Evolutionary conservation across 2,888 invertebrate species (phyloP), one percentile per base, ranked within the genome.

Genomic region (Andrena chrysosceles): DNA sequence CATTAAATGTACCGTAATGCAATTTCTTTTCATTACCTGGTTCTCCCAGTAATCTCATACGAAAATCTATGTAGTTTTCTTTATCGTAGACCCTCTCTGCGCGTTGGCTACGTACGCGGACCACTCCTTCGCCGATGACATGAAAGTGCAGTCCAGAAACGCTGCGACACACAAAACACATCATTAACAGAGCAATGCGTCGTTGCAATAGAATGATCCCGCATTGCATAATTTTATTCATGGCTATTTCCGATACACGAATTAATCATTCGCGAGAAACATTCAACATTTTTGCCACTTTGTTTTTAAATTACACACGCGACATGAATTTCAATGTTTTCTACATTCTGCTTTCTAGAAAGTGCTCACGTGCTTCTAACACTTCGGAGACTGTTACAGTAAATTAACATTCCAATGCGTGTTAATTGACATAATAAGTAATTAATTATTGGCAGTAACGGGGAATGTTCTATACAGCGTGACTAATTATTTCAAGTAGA

Each of bases 61-160:
- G 96, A 94, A 98, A 99, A 94, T 99, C 98, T 90, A 98, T 98
- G 93, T 98, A 98, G 94, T 98, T 98, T 94, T 98, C 98, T 93
- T 97, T 97, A 94, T 98, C 98, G 93, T 97, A 97, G 49, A 98
- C 96, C 90, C 97, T 95, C 93, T 98, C 98, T 91, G 97, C 97
- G 59, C 98, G 95, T 75, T 97, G 96, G 54, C 97, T 97, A 56
- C 97, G 96, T 42, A 98, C 96, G 80, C 97, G 95, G n/a, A 98
- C 98, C 71, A 98, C 98, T 81, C 98, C 98, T 95, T 98, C 98
- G 13, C 98, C 98, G 83, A 98, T 97, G 54, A 98, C 98, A 95
- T 98, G 98, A 94, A 98, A 98, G 94, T 98, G 98, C 73, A 98
- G 95, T 85, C 98, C 98, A 96, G 94, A 79, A 94, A 95, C 94